Evolutionary conservation across 2,797 vertebrate species (phyloP).

Genomic region (Takifugu rubripes): DNA sequence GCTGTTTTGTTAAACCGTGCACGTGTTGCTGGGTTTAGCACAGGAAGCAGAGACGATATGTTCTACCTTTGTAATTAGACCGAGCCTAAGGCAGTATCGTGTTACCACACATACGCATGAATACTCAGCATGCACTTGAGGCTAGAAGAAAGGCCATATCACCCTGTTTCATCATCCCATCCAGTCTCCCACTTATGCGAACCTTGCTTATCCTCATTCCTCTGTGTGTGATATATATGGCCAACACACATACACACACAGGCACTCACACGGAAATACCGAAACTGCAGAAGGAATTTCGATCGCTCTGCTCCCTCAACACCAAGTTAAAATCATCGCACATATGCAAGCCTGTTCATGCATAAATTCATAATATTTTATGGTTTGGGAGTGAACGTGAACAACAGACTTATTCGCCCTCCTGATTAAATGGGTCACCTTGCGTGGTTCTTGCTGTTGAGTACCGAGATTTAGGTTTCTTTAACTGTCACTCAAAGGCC

Average conservation of each 20-base stretch:
- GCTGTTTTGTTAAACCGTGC: conserved; percentile 11
- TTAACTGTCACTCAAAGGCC: too few relatives aligned
- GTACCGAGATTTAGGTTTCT: too few relatives aligned
- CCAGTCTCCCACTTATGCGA: conserved; percentile 25
- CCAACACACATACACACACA: conserved; percentile 23
- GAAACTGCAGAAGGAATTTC: neutral
- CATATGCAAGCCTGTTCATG: too few relatives aligned
- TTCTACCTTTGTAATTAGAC: conserved; percentile 55
- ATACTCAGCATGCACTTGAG: conserved; percentile 48
- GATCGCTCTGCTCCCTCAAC: too few relatives aligned
- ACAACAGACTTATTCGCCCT: too few relatives aligned
- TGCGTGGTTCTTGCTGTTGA: too few relatives aligned
- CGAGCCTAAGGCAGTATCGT: conserved; percentile 50
- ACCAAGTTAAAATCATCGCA: too few relatives aligned
- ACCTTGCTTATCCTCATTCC: conserved; percentile 38
- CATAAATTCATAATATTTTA: too few relatives aligned
- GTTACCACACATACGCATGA: conserved; percentile 57
- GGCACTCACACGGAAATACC: conserved; percentile 1
- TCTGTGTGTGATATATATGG: conserved; percentile 39
- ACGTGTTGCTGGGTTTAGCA: conserved; percentile 16
- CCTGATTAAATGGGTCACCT: too few relatives aligned
- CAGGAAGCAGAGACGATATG: conserved; percentile 25
- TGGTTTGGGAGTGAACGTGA: too few relatives aligned
- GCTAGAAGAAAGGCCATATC: conserved; percentile 64
- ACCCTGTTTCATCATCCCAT: conserved; percentile 66